A percentile compares a stretch with the other conserved stretches of the same genome.
phyloP scores from a whole-genome alignment of 2,888 invertebrate species.

The Drosophila ochracea region DNA sequence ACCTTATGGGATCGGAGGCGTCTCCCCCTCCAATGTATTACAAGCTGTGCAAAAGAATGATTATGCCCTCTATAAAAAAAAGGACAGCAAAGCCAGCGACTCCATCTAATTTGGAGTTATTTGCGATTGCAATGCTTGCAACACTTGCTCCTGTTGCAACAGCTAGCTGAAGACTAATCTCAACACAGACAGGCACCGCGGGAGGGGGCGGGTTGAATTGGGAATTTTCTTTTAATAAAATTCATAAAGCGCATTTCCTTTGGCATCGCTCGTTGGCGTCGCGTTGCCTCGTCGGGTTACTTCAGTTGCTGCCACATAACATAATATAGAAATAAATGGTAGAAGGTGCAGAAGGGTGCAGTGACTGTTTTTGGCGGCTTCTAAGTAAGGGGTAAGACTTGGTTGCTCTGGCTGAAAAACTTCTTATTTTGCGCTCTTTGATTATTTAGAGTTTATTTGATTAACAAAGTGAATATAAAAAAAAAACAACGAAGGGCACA shows the following conservation, averaged over 20 bases:
- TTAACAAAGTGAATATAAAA: slow-evolving; percentile 43
- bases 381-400: neutral
- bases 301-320: slow-evolving; percentile 15
- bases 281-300: slow-evolving; percentile 21
- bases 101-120: neutral
- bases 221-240: slow-evolving; percentile 46
- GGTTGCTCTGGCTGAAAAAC: slow-evolving; percentile 30
- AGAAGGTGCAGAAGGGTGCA: neutral
- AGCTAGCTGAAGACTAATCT: neutral
- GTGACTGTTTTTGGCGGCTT: too few relatives aligned
- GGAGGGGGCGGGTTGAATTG: neutral
- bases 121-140: neutral
- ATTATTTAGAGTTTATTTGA: slow-evolving; percentile 67
- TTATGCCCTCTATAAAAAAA: neutral
- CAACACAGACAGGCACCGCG: neutral
- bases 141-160: neutral
- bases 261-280: slow-evolving; percentile 10
- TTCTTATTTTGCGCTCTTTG: slow-evolving; percentile 56
- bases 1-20: neutral
- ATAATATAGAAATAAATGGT: neutral
- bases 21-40: neutral
- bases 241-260: slow-evolving; percentile 58
- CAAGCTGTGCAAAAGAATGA: neutral
- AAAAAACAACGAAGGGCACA: slow-evolving; percentile 3
- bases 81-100: neutral